Base-by-base conservation (phyloP, 2,888 invertebrate species). In the Eupithecia insigniata region DNA sequence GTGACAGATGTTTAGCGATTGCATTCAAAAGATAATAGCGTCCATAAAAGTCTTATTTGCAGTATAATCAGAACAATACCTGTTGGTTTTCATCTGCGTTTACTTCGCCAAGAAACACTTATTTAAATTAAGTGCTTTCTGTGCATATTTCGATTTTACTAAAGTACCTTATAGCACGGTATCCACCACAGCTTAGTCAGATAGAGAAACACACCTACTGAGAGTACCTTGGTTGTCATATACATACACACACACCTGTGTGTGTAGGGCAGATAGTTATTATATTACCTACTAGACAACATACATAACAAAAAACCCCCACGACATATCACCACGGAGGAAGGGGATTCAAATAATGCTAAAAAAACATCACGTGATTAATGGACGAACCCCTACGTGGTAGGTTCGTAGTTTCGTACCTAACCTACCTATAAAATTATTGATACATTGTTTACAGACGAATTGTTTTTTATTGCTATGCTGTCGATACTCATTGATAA, bases 1-100 rank as follows among this genome's bases (percentile, higher is more conserved):
- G 69, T 65, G 55, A 65, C 39, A 65, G 36, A 55, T 69, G 55
- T 60, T 66, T 66, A 55, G 58, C 28, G 70, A 70, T 32, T 62
- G 43, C 67, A 32, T 55, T 71, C 71, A 55, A 39, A 67, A 67
- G 67, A 71, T 28, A 67, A 64, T 67, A 61, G 28, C 30, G 60
- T 18, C 66, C 66, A 66, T 70, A 70, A 70, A 60, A 70, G 26
- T 68, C 67, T 67, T 55, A 36, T 51, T 51, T 60, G 34, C 18
- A 73, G 28, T 60, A 30, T 12, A 30, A 2, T 4, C 26, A 26
- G 55, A 55, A 60, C 18, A 60, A 60, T 60, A 7, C 30, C 7
- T 30, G 28, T 60, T 30, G 10, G 18, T 30, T 60, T 51, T 12
- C 51, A 51, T 26, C 12, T 22, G 51, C 51, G 51, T 51, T 10